Percentiles rank a stretch among this genome's conserved stretches.
phyloP scores from a whole-genome alignment of 2,113 vertebrate species.

The Callorhinus ursinus region DNA sequence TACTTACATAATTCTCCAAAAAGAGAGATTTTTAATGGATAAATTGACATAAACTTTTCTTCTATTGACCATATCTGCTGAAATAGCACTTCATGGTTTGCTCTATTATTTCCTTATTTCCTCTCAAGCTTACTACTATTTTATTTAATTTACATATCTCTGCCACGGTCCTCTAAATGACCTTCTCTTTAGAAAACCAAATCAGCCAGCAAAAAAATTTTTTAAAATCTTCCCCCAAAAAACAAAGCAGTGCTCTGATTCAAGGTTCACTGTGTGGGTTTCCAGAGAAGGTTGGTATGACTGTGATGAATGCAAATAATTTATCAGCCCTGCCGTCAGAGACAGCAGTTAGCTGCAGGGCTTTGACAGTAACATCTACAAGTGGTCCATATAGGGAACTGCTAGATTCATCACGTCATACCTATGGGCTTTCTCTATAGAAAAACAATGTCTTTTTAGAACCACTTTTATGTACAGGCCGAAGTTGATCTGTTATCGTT shows the following conservation, averaged over 20 bases:
- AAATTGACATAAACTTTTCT: slow-evolving; percentile 66
- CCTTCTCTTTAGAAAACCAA: slow-evolving; percentile 67
- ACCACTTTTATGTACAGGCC: slow-evolving; percentile 37
- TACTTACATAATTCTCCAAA: slow-evolving; percentile 75
- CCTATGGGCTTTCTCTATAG: slow-evolving; percentile 52
- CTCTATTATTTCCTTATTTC: slow-evolving; percentile 57
- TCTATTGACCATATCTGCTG: slow-evolving; percentile 51
- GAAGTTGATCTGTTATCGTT: slow-evolving; percentile 65
- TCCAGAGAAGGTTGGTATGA: slow-evolving; percentile 59
- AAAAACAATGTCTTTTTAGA: slow-evolving; percentile 52
- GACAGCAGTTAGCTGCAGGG: slow-evolving; percentile 52
- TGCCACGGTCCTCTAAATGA: slow-evolving; percentile 61
- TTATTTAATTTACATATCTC: slow-evolving; percentile 64
- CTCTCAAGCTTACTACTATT: slow-evolving; percentile 56
- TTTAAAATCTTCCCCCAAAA: neutral
- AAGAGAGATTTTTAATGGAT: slow-evolving; percentile 72
- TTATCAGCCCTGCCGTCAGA: slow-evolving; percentile 70
- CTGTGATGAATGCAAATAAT: slow-evolving; percentile 70
- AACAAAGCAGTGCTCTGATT: slow-evolving; percentile 72
- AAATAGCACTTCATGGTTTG: slow-evolving; percentile 50
- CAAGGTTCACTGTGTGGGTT: slow-evolving; percentile 72
- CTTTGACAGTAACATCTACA: slow-evolving; percentile 48
- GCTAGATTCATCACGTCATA: slow-evolving; percentile 13
- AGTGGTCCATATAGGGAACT: slow-evolving; percentile 25
- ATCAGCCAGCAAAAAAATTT: slow-evolving; percentile 32